These are phyloP conservation scores for Hypolimnas misippus DNA, from an alignment of 2,888 invertebrate genomes.

Conservation along the genomic window DNA sequence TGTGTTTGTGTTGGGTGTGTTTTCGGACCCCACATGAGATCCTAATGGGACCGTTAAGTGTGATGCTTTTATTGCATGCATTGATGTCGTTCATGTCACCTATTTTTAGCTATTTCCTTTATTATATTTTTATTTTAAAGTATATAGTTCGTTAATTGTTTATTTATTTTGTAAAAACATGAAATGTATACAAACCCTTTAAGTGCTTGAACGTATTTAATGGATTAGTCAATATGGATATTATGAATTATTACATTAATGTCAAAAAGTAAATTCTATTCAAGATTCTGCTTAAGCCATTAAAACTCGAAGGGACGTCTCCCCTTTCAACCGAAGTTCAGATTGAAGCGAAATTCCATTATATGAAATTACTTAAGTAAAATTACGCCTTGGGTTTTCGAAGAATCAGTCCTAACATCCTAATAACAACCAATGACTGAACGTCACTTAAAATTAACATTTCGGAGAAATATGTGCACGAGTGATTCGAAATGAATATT, in stretches of 20 bases:
- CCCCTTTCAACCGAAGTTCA: constrained; percentile 42
- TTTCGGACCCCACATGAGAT: no score
- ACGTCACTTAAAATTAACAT: constrained; percentile 24
- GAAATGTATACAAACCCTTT: no score
- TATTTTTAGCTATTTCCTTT: no score
- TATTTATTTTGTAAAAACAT: no score
- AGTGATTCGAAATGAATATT: not conserved
- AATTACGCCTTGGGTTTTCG: constrained; percentile 43
- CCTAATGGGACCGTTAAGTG: no score
- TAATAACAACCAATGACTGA: constrained; percentile 39
- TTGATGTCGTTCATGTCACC: no score
- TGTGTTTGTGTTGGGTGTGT: no score
- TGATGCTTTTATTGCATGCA: no score
- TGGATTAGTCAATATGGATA: constrained; percentile 18
- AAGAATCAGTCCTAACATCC: constrained; percentile 31
- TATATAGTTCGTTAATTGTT: no score
- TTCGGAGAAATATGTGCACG: not conserved
- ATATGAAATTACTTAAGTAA: constrained; percentile 45
- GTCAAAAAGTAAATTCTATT: constrained; percentile 44
- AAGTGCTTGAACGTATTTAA: constrained; percentile 6
- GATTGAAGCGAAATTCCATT: constrained; percentile 46
- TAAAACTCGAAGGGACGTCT: constrained; percentile 45
- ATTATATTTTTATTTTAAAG: no score
- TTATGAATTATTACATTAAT: constrained; percentile 36
- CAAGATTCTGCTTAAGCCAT: constrained; percentile 45